Evolutionary conservation across 2,797 vertebrate species (phyloP).

Genomic region (Vultur gryphus): DNA sequence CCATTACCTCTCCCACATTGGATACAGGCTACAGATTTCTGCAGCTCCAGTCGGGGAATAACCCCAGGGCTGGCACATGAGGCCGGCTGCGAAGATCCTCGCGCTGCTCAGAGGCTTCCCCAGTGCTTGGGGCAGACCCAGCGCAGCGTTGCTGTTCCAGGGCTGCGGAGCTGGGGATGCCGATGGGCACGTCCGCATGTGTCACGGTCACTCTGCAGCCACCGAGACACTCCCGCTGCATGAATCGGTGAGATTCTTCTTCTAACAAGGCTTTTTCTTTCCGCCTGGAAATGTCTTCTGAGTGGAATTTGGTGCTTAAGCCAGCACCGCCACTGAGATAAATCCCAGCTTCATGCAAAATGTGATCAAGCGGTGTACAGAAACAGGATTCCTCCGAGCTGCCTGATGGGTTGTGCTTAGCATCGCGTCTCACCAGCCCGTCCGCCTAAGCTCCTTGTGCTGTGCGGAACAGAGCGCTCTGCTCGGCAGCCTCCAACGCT

Average conservation of each 20-base stretch:
- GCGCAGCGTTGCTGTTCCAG: not conserved
- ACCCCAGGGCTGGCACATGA: not conserved
- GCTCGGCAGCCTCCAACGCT: not conserved
- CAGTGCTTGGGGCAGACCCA: not conserved
- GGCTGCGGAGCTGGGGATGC: not conserved
- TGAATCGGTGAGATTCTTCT: not conserved
- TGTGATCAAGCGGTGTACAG: not conserved
- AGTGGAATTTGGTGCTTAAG: not conserved
- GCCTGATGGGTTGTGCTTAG: conserved; percentile 7
- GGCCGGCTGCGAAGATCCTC: not conserved
- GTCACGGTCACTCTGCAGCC: not conserved
- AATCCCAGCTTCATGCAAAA: conserved; percentile 30
- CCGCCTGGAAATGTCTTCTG: not conserved
- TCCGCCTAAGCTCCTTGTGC: not conserved
- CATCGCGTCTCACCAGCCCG: not conserved
- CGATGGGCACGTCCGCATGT: accelerated
- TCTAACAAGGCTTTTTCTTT: not conserved
- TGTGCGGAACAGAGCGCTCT: not conserved
- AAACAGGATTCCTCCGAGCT: conserved; percentile 28
- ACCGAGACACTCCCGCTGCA: accelerated
- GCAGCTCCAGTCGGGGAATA: not conserved
- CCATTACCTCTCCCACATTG: not conserved
- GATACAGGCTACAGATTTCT: not conserved
- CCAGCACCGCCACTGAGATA: not conserved
- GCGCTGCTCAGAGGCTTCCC: not conserved